Evolutionary conservation across 2,113 vertebrate species (phyloP), one percentile per base, ranked within the genome.

Genomic region (Sylvietta virens): DNA sequence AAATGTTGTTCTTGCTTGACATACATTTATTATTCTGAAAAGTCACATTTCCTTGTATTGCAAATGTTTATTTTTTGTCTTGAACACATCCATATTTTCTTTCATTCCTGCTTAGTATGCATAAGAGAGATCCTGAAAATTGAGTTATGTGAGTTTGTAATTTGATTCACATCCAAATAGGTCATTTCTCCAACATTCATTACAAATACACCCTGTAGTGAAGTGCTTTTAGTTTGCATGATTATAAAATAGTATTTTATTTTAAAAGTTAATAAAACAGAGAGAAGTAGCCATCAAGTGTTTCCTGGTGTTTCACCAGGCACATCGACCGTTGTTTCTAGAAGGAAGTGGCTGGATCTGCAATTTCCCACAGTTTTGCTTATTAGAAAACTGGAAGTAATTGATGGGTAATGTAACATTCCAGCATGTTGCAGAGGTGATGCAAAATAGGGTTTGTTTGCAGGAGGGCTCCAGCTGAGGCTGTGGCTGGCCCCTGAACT

Each of bases 121-220:
- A 44, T 82, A 67, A 84, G 73, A 48, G 33, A 69, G 33, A 71
- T 82, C 81, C 88, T 92, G 64, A 84, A 86, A 95, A 94, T 79
- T 94, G 86, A 95, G 82, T 89, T 92, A 81, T 60, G 33, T 81
- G 86, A 90, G 70, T 85, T 82, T 95, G 66, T 94, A 94, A 97
- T 94, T 74, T 74, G 86, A 91, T 93, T 90, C 45, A 20, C 71
- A 95, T 96, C 83, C 86, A 94, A 94, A 92, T 67, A 89, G 78
- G 87, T 93, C 65, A 90, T 93, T 95, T 86, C 81, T 80, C 72
- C 79, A 81, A 26, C 37, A 50, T 72, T 95, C 67, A 58, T 95
- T 95, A 93, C 44, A 72, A 77, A 90, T 88, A 83, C 81, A 91
- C 61, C 79, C 51, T 77, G 51, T 69, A 91, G 62, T 64, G 84